Base-by-base conservation (phyloP, 2,888 invertebrate genomes). In the Zonitis immaculata region DNA sequence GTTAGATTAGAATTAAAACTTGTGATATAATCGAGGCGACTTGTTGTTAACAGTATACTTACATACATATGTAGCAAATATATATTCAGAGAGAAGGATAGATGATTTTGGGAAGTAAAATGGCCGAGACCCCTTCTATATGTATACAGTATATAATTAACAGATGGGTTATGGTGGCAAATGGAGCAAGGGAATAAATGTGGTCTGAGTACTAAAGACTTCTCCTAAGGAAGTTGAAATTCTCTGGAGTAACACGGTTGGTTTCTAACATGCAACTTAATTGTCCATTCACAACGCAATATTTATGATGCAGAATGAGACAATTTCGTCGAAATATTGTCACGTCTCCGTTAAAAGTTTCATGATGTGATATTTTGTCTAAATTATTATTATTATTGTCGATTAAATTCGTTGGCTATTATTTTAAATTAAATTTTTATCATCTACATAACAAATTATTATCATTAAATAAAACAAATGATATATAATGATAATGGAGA, bases 101-200 rank as follows among this genome's bases (percentile, higher is more conserved):
- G 39, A 20, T 20, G 8, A 1, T 9, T 11, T 16, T 18, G 39
- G n/a, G 6, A 8, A 4, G 8, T 5, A 35, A 20, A 20, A 39
- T 35, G 5, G 18, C 18, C 44, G 6, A 44, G 14, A 5, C 22
- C 26, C 26, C 9, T 7, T 11, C 26, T 44, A 39, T n/a, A n/a
- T n/a, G n/a, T n/a, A n/a, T n/a, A n/a, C n/a, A n/a, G n/a, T n/a
- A n/a, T 44, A 58, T 64, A 65, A 65, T 65, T 64, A 65, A 64
- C 65, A 64, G 62, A 65, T 64, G 65, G 65, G 63, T 64, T 64
- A 63, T 62, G 62, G 62, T 18, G 57, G 62, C 55, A 61, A 65
- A 65, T 61, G 65, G 59, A 54, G 59, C 62, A 35, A 35, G 48
- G 59, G 47, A 57, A 59, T 63, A 59, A 59, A 62, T 63, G 63